Conservation (phyloP, 2,797 vertebrate species). For the Karalla daura region DNA sequence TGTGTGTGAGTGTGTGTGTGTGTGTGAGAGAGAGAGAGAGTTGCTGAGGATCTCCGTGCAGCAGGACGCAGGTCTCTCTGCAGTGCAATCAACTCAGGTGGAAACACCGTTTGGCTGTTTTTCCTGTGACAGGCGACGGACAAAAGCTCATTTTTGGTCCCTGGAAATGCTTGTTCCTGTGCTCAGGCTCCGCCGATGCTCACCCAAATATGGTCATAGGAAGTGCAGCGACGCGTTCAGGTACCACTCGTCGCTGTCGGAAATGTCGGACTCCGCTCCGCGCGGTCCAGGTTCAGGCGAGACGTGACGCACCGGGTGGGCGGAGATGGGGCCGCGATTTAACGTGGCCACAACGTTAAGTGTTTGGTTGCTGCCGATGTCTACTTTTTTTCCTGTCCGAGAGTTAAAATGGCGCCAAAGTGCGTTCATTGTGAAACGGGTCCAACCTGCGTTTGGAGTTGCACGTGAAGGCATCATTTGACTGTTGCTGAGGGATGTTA, state of each 20-base stretch:
- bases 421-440: no score
- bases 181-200: conserved; percentile 63
- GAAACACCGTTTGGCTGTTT: conserved; percentile 65
- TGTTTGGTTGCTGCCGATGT: no score
- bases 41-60: conserved; percentile 53
- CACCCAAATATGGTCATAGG: conserved; percentile 85
- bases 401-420: no score
- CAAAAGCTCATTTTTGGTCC: conserved; percentile 76
- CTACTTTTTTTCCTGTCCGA: no score
- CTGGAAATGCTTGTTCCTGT: conserved; percentile 67
- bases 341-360: no score
- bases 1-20: no score
- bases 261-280: no score
- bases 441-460: neutral
- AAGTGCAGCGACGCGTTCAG: conserved; percentile 74
- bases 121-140: conserved; percentile 65
- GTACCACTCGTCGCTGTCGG: conserved; percentile 42
- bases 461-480: conserved; percentile 71
- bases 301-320: no score
- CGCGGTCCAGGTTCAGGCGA: neutral
- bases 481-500: conserved; percentile 83
- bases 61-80: conserved; percentile 34
- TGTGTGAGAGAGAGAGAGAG: no score
- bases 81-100: conserved; percentile 59
- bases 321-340: no score